Evolutionary conservation across 2,888 invertebrate species (phyloP).

Genomic region (Hirudinaria manillensis): DNA sequence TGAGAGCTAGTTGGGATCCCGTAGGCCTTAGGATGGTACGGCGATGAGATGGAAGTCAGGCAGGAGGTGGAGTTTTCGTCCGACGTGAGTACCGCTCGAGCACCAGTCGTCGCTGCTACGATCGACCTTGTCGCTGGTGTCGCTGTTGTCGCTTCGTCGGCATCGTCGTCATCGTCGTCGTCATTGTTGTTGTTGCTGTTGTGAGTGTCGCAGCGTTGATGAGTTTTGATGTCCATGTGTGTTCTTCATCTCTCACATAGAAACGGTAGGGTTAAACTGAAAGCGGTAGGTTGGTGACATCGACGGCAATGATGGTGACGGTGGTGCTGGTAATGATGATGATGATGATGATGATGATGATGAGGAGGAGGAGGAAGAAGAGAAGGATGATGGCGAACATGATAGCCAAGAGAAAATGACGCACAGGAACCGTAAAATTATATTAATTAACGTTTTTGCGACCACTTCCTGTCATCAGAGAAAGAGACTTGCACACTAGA

Average conservation of each 20-base stretch:
- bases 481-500: no score
- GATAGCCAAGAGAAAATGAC: no score
- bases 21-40: neutral
- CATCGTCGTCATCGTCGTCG: constrained; percentile 22
- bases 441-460: no score
- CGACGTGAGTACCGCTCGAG: neutral
- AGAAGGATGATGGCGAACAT: no score
- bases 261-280: no score
- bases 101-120: neutral
- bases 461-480: no score
- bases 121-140: neutral
- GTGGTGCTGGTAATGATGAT: constrained; percentile 25
- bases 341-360: constrained; percentile 29
- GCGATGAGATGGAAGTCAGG: neutral
- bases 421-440: no score
- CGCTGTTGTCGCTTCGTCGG: neutral
- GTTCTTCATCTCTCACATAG: no score
- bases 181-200: constrained; percentile 12
- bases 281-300: neutral
- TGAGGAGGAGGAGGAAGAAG: neutral
- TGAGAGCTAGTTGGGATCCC: neutral
- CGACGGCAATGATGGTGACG: constrained; percentile 20
- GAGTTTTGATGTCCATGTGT: no score
- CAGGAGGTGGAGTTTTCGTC: neutral
- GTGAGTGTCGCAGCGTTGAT: constrained; percentile 6